These are phyloP conservation scores for Gnatocerus cornutus DNA, from an alignment of 2,888 invertebrate species.

Conservation along the genomic window DNA sequence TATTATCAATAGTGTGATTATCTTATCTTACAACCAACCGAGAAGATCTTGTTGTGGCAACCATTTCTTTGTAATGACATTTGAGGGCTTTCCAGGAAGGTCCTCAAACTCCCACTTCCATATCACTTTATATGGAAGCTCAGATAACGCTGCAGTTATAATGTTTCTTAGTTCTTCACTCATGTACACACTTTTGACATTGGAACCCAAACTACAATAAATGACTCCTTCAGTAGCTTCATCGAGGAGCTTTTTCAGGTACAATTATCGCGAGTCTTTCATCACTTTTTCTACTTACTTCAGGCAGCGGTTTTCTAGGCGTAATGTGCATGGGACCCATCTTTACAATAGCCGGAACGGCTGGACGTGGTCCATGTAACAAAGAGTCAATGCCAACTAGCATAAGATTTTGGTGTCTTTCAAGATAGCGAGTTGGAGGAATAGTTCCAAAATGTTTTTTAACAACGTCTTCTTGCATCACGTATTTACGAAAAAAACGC, in stretches of 20 bases:
- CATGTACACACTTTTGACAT: slow-evolving; percentile 52
- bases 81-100: background rate
- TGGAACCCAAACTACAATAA: slow-evolving; percentile 67
- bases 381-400: slow-evolving; percentile 64
- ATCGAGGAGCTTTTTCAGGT: slow-evolving; percentile 62
- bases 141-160: background rate
- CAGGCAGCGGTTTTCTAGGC: slow-evolving; percentile 59
- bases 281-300: slow-evolving; percentile 55
- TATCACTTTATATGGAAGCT: background rate
- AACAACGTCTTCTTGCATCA: slow-evolving; percentile 57
- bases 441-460: slow-evolving; percentile 64
- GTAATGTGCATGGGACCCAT: slow-evolving; percentile 63
- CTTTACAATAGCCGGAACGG: slow-evolving; percentile 63
- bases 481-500: slow-evolving; percentile 44
- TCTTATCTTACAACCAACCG: slow-evolving; percentile 55
- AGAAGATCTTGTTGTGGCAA: slow-evolving; percentile 56
- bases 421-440: slow-evolving; percentile 63
- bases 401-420: slow-evolving; percentile 63
- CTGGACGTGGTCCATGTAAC: slow-evolving; percentile 62
- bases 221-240: slow-evolving; percentile 62
- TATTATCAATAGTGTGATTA: background rate
- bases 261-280: slow-evolving; percentile 50
- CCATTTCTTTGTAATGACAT: background rate
- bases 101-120: slow-evolving; percentile 3
- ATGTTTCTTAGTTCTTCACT: slow-evolving; percentile 15